phyloP scores from a whole-genome alignment of 2,888 invertebrate genomes.

The Yponomeuta malinellus region DNA sequence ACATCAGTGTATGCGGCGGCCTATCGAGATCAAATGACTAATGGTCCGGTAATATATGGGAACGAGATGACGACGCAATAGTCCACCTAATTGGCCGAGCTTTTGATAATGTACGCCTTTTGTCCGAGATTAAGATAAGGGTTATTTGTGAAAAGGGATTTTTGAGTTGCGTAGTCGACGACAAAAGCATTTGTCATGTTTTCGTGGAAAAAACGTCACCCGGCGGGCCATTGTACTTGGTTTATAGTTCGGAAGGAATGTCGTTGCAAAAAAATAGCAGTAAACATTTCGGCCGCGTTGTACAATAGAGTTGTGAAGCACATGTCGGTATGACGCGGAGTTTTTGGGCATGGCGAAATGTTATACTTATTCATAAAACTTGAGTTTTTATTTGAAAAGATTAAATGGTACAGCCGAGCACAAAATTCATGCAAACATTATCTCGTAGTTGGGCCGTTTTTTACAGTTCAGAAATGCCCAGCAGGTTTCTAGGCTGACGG shows the following conservation, averaged over 20 bases:
- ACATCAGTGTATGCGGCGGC: constrained; percentile 28
- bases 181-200: constrained; percentile 31
- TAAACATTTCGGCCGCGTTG: constrained; percentile 10
- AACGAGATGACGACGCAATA: constrained; percentile 44
- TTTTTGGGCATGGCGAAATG: constrained; percentile 42
- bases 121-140: constrained; percentile 42
- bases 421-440: neutral
- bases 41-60: constrained; percentile 34
- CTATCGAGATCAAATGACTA: constrained; percentile 53
- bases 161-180: constrained; percentile 22
- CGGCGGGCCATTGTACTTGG: neutral
- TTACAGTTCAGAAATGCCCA: neutral
- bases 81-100: constrained; percentile 44
- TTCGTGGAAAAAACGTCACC: constrained; percentile 19
- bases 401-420: constrained; percentile 20
- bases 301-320: constrained; percentile 11
- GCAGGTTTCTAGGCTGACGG: neutral
- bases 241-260: neutral
- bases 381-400: constrained; percentile 34
- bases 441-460: neutral
- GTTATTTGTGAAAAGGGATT: constrained; percentile 24
- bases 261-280: neutral
- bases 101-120: constrained; percentile 31
- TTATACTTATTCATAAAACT: constrained; percentile 40
- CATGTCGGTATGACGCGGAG: constrained; percentile 3